Conservation (phyloP, 2,113 vertebrate species). For the mouse (Mus musculus) region GRCm39 chr8:62920501-62921000, state of each 20-base stretch:
- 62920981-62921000: not conserved
- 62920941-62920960: not conserved
- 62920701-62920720: not conserved
- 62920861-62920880: not conserved
- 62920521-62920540: not conserved
- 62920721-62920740: not conserved
- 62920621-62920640: not conserved
- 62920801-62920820: not conserved
- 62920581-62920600: not conserved
- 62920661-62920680: not conserved
- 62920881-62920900: not conserved
- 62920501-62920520: not conserved
- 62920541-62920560: accelerated
- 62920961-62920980: not conserved
- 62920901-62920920: not conserved
- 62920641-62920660: not conserved
- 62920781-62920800: not conserved
- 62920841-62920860: not conserved
- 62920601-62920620: not conserved
- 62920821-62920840: not conserved
- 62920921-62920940: not conserved
- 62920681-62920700: not conserved
- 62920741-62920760: not conserved
- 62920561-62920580: not conserved
- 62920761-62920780: not conserved